Conservation (phyloP, 2,113 vertebrate genomes). For the Cygnus buccinator region DNA sequence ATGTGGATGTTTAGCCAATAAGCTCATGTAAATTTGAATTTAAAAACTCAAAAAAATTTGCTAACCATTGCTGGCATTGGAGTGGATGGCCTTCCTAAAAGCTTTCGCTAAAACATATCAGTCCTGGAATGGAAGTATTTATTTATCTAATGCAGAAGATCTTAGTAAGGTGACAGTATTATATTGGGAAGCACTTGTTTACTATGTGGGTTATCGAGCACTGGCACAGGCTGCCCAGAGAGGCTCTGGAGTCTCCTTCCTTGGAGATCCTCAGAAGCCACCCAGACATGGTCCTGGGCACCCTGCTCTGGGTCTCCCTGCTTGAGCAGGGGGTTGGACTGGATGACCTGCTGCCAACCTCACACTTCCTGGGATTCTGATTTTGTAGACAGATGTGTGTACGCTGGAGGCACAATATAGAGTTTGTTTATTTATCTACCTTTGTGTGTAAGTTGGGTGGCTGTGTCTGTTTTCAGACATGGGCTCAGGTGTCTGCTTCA, state of each 20-base stretch:
- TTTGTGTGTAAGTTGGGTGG: neutral
- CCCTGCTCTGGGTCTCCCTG: neutral
- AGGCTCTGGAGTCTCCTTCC: neutral
- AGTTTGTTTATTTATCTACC: neutral
- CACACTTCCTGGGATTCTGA: neutral
- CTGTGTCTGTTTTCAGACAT: neutral
- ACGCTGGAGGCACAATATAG: neutral
- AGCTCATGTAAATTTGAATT: neutral
- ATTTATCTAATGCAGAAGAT: neutral
- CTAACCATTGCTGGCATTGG: neutral
- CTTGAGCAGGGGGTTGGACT: neutral
- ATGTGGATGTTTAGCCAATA: neutral
- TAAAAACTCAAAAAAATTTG: neutral
- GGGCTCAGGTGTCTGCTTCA: neutral
- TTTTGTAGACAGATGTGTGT: neutral
- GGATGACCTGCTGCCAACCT: neutral
- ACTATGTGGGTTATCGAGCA: neutral
- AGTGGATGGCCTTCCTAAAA: neutral
- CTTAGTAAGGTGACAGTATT: neutral
- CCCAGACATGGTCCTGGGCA: neutral
- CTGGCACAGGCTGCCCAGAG: neutral
- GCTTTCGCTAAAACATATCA: accelerated
- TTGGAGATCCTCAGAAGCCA: neutral
- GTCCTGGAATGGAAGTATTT: neutral
- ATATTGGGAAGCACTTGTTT: neutral